Evolutionary conservation across 2,888 invertebrate genomes (phyloP).

Genomic region (Thyatira batis): DNA sequence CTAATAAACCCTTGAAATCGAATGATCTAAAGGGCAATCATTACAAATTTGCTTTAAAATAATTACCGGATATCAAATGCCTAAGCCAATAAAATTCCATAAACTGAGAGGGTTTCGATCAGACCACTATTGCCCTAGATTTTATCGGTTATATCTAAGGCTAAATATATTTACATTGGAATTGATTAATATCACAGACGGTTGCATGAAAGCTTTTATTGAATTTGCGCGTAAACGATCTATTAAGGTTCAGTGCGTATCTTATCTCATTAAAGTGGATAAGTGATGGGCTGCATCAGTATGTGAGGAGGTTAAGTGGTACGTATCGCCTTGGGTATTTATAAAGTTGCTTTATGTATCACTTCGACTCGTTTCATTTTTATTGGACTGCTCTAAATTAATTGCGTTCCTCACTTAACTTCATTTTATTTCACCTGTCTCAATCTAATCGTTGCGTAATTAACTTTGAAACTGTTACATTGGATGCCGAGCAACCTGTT

Average conservation of each 20-base stretch:
- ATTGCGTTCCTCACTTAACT: neutral
- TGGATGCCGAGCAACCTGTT: neutral
- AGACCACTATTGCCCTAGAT: neutral
- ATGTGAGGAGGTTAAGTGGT: neutral
- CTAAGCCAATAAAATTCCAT: no score
- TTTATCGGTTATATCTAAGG: neutral
- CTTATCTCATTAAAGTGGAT: neutral
- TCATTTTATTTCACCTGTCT: neutral
- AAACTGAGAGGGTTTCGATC: neutral
- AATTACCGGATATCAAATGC: no score
- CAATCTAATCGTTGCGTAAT: neutral
- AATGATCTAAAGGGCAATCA: no score
- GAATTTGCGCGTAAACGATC: neutral
- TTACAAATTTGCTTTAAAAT: no score
- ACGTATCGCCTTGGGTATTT: neutral
- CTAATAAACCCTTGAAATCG: no score
- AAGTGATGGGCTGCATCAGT: slow-evolving; percentile 12
- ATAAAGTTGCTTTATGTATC: neutral
- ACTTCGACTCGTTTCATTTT: neutral
- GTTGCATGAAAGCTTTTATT: neutral
- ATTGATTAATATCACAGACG: neutral
- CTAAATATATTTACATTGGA: neutral
- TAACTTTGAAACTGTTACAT: neutral
- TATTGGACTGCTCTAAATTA: neutral
- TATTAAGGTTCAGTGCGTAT: neutral